Evolutionary conservation across 2,113 vertebrate genomes (phyloP), one percentile per base, ranked within the genome.

Genomic region (Oncorhynchus nerka): DNA sequence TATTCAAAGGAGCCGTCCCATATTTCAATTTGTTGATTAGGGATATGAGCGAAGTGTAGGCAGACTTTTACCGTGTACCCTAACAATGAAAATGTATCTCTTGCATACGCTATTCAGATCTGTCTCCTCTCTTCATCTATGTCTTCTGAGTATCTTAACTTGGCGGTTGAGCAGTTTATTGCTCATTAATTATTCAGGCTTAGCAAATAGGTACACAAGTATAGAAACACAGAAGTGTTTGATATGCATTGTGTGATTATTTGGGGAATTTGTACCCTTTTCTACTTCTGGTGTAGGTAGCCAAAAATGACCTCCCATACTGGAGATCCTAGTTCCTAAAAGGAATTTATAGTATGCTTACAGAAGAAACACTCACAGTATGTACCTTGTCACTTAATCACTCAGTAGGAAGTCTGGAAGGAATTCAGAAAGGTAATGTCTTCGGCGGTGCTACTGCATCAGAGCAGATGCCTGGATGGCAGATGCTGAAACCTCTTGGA

Each of bases 1-100:
- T 86, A 83, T 85, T 84, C 79, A 84, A 85, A 89, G 66, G 57
- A 49, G 73, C 49, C 34, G 34, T 9, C 73, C 77, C 71, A 67
- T 24, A 61, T 76, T 55, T 65, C 39, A 45, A 45, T 45, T 2
- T 8, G 39, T 9, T 45, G 39, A 8, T 9, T 45, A 13, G 45
- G 26, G 28, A 57, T 51, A 19, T 66, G 39, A 51, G 26, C 15
- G 45, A 81, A 83, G 76, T 57, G 74, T 68, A 80, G 79, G 71
- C 32, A 1, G 32, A 34, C 67, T 65, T 12, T 66, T 85, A 6
- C 39, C 68, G 12, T 16, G 15, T 55, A 55, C 15, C 79, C 72
- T 80, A 81, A 82, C 81, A 39, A 74, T 79, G 4, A 55, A 0
- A 75, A 82, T 68, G 45, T 28, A 66, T 15, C 64, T 66, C 39